A percentile compares a stretch with the other conserved stretches of the same genome.
phyloP scores from a whole-genome alignment of 2,113 vertebrate species.

The Rhabdomys dilectus region DNA sequence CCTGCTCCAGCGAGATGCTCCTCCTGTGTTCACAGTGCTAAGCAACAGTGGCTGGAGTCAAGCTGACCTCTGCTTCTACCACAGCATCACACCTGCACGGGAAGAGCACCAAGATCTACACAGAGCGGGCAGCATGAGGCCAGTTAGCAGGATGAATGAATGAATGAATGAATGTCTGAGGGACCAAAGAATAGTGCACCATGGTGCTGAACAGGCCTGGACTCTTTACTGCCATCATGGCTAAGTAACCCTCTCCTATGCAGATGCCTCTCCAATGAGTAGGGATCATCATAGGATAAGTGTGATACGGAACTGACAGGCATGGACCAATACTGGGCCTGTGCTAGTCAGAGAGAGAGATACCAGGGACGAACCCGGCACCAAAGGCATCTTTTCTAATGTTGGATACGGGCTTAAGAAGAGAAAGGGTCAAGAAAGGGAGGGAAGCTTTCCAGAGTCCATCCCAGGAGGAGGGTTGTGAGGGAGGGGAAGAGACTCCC shows the following conservation, averaged over 20 bases:
- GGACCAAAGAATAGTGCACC: background rate
- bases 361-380: background rate
- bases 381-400: background rate
- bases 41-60: background rate
- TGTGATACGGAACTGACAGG: background rate
- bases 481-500: background rate
- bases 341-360: no score
- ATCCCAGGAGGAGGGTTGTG: background rate
- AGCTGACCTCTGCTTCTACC: background rate
- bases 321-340: background rate
- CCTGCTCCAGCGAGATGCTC: background rate
- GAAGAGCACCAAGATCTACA: background rate
- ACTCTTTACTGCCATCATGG: background rate
- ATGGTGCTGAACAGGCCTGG: fast-evolving
- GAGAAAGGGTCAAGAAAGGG: background rate
- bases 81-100: background rate
- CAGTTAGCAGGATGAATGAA: background rate
- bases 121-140: background rate
- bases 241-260: background rate
- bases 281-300: background rate
- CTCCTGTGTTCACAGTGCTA: background rate
- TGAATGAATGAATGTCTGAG: background rate
- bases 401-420: background rate
- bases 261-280: background rate
- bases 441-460: background rate